Conservation (phyloP, 2,113 vertebrate species). For the Caranx ignobilis region DNA sequence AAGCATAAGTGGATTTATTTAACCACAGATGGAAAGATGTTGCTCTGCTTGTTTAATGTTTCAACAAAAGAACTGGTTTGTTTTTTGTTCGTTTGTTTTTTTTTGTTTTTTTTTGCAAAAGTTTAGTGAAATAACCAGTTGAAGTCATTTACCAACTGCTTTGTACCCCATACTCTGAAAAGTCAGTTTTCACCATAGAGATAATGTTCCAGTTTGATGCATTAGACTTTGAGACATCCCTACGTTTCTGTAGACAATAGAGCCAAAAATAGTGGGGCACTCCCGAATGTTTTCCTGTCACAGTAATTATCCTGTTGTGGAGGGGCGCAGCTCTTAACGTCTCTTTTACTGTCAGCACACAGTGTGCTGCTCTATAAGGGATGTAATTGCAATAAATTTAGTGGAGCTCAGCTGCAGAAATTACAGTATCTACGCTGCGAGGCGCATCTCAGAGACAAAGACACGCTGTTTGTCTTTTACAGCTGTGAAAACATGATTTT, state of each 20-base stretch:
- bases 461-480: conserved; percentile 8
- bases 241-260: conserved; percentile 32
- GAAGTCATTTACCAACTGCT: too few relatives aligned
- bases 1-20: neutral
- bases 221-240: neutral
- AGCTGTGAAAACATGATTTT: neutral
- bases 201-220: neutral
- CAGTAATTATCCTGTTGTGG: conserved; percentile 63
- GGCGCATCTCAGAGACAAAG: conserved; percentile 25
- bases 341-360: conserved; percentile 58
- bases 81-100: too few relatives aligned
- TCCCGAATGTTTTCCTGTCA: conserved; percentile 36
- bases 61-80: too few relatives aligned
- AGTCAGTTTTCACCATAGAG: too few relatives aligned
- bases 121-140: too few relatives aligned
- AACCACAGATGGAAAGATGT: neutral
- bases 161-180: too few relatives aligned
- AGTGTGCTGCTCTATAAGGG: conserved; percentile 35
- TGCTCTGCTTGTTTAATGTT: neutral
- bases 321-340: conserved; percentile 31
- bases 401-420: conserved; percentile 42
- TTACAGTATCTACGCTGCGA: conserved; percentile 30
- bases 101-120: too few relatives aligned
- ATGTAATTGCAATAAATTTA: conserved; percentile 54
- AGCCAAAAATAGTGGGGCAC: conserved; percentile 6